Conservation (phyloP, 2,797 vertebrate species). For the Sebastes cheni region DNA sequence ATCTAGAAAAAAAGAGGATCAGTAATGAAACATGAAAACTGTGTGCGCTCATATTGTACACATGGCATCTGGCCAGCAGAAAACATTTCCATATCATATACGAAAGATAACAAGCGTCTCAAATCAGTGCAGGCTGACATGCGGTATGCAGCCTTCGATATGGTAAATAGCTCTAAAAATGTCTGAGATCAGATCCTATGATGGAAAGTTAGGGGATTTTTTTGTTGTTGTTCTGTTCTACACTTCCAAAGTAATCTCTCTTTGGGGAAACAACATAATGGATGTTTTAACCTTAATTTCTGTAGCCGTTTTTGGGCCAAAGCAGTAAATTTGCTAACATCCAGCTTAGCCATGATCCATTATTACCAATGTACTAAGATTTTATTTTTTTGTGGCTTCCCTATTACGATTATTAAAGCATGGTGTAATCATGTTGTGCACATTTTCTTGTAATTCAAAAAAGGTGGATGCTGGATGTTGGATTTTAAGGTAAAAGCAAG, state of each 20-base stretch:
- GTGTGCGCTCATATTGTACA: neutral
- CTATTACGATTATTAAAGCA: neutral
- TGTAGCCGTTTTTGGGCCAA: constrained; percentile 1
- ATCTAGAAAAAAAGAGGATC: neutral
- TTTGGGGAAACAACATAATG: constrained; percentile 1
- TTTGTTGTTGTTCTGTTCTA: neutral
- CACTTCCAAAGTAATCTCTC: neutral
- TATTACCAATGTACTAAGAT: neutral
- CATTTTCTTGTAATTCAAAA: neutral
- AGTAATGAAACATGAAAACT: neutral
- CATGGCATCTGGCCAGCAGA: neutral
- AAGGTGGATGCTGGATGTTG: neutral
- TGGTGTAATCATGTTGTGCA: neutral
- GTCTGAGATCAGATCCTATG: neutral
- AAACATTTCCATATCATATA: neutral
- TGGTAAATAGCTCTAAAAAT: neutral
- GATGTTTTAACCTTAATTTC: neutral
- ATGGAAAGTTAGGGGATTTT: neutral
- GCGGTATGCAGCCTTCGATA: constrained; percentile 10
- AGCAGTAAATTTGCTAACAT: neutral
- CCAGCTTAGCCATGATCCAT: neutral
- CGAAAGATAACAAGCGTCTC: constrained; percentile 16
- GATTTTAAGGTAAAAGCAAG: neutral
- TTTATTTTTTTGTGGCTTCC: neutral
- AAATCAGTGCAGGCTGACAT: neutral